Conservation (phyloP, 2,113 vertebrate genomes). For the Triplophysa dalaica region DNA sequence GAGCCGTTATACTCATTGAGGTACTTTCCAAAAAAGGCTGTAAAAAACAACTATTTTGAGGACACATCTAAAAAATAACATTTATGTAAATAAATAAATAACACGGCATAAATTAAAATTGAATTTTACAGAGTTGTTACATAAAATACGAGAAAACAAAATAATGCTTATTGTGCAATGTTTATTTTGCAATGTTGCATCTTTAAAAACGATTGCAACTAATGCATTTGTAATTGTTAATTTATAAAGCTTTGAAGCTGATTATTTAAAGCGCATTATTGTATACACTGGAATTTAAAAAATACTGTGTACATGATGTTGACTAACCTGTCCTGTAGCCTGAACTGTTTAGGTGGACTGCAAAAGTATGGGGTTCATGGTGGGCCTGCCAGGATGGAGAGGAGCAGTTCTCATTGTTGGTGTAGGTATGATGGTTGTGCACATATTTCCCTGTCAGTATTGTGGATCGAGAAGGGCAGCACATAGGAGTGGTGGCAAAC, state of each 20-base stretch:
- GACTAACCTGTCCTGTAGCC: conserved; percentile 92
- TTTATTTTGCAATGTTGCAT: no score
- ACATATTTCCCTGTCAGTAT: conserved; percentile 96
- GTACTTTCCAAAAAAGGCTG: conserved; percentile 97
- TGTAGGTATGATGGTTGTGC: conserved; percentile 98
- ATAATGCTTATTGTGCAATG: no score
- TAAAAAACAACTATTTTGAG: not conserved
- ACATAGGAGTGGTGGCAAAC: conserved; percentile 97
- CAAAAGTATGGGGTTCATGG: conserved; percentile 90
- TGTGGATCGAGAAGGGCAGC: conserved; percentile 94
- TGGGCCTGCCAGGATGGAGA: conserved; percentile 95
- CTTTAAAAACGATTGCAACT: not conserved
- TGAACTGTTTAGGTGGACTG: conserved; percentile 91
- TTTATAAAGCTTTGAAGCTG: no score
- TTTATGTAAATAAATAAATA: no score
- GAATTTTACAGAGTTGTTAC: no score
- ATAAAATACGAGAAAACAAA: no score
- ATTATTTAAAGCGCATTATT: no score
- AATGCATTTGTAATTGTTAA: not conserved
- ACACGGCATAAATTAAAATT: no score
- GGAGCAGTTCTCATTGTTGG: conserved; percentile 98
- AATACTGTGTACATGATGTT: not conserved
- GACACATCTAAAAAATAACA: no score
- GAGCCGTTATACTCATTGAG: conserved; percentile 97
- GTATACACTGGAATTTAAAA: no score